Percentiles rank a stretch among this genome's conserved stretches.
phyloP scores from a whole-genome alignment of 2,888 invertebrate genomes.

The Hemithea aestivaria region DNA sequence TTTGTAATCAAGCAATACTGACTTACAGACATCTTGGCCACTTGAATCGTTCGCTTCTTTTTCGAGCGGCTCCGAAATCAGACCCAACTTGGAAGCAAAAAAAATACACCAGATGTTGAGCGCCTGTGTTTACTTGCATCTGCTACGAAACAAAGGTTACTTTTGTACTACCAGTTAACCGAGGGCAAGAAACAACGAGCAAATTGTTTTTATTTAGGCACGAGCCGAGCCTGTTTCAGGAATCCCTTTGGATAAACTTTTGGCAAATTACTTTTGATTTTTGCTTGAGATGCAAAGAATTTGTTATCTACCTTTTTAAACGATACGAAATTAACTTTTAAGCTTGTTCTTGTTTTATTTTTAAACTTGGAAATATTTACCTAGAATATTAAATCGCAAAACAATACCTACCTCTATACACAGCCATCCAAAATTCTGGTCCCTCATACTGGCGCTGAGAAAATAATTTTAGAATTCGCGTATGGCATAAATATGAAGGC shows the following conservation, averaged over 20 bases:
- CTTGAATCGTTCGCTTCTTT: slow-evolving; percentile 9
- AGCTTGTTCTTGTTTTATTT: too few relatives aligned
- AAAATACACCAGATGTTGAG: slow-evolving; percentile 71
- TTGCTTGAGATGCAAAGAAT: not conserved
- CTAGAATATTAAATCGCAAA: too few relatives aligned
- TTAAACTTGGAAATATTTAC: too few relatives aligned
- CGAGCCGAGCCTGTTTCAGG: slow-evolving; percentile 11
- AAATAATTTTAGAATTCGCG: too few relatives aligned
- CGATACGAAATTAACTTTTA: too few relatives aligned
- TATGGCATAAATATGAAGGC: too few relatives aligned
- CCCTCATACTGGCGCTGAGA: too few relatives aligned
- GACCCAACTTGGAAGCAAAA: slow-evolving; percentile 55
- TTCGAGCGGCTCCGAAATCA: slow-evolving; percentile 33
- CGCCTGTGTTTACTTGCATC: slow-evolving; percentile 70
- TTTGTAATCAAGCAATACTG: too few relatives aligned
- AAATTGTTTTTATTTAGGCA: slow-evolving; percentile 25
- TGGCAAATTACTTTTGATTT: not conserved
- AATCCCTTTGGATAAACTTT: slow-evolving; percentile 2
- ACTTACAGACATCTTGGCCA: too few relatives aligned
- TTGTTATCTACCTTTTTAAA: slow-evolving; percentile 1
- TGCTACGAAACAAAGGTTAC: slow-evolving; percentile 67
- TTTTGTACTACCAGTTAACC: slow-evolving; percentile 51
- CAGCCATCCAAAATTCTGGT: too few relatives aligned
- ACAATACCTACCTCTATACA: too few relatives aligned
- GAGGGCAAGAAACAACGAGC: slow-evolving; percentile 35